These are phyloP conservation scores for Paramisgurnus dabryanus DNA, from an alignment of 2,113 vertebrate species.

Conservation along the genomic window DNA sequence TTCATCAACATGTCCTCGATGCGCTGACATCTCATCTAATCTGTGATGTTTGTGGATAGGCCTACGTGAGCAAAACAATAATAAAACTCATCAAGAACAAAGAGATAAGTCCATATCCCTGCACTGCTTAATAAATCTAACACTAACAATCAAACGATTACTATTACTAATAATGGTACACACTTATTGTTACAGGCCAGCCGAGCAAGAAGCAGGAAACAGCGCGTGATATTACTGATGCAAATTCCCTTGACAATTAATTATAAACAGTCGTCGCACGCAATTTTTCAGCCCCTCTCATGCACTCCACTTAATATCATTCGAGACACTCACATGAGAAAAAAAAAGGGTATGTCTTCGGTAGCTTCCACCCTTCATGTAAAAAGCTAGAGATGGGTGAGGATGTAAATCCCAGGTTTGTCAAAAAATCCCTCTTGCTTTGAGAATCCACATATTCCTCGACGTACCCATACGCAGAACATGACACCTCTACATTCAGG, in stretches of 20 bases:
- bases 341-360: conserved; percentile 60
- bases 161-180: conserved; percentile 1
- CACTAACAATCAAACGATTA: conserved; percentile 33
- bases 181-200: conserved; percentile 31
- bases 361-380: conserved; percentile 56
- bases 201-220: conserved; percentile 53
- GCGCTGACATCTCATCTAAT: not conserved
- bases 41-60: not conserved
- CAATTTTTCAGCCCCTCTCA: conserved; percentile 37
- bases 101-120: not conserved
- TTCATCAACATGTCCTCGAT: conserved; percentile 9
- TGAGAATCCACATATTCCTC: conserved; percentile 59
- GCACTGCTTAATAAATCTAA: not conserved
- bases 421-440: conserved; percentile 62
- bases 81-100: not conserved
- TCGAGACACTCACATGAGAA: conserved; percentile 71
- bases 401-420: conserved; percentile 66
- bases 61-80: conserved; percentile 23
- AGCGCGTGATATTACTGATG: conserved; percentile 31
- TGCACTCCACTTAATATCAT: conserved; percentile 50
- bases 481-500: conserved; percentile 64
- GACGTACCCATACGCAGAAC: conserved; percentile 61
- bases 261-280: conserved; percentile 60
- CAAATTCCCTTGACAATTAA: conserved; percentile 39
- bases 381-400: conserved; percentile 65